phyloP scores from a whole-genome alignment of 1,140 invertebrate species.

The Monochamus saltuarius region DNA sequence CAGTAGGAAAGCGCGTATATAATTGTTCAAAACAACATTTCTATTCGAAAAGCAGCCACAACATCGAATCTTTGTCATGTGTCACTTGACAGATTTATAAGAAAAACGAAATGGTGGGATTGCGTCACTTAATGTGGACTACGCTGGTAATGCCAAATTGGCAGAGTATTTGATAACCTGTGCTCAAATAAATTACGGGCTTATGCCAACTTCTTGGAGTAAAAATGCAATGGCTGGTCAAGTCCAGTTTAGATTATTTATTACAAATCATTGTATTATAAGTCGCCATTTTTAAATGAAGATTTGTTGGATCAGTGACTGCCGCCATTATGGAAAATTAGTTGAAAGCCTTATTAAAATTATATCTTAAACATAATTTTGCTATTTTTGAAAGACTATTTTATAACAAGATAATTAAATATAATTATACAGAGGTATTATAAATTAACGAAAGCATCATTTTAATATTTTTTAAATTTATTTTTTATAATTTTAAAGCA shows the following conservation, averaged over 20 bases:
- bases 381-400: no score
- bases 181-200: conserved; percentile 2
- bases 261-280: no score
- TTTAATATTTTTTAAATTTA: no score
- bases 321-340: no score
- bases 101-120: background rate
- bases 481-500: no score
- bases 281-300: no score
- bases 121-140: background rate
- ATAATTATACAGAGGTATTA: no score
- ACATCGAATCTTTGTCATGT: background rate
- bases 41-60: background rate
- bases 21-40: background rate
- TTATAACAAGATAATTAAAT: no score
- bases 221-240: conserved; percentile 28
- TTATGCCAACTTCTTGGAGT: conserved; percentile 43
- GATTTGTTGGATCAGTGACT: no score
- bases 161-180: conserved; percentile 6
- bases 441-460: no score
- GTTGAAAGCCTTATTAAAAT: no score
- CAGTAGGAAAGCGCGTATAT: background rate
- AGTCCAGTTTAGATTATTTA: conserved; percentile 51
- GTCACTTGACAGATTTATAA: background rate
- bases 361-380: no score
- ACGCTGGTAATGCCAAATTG: background rate